Conservation (phyloP, 1,140 invertebrate species). For the Sycobia sp. region DNA sequence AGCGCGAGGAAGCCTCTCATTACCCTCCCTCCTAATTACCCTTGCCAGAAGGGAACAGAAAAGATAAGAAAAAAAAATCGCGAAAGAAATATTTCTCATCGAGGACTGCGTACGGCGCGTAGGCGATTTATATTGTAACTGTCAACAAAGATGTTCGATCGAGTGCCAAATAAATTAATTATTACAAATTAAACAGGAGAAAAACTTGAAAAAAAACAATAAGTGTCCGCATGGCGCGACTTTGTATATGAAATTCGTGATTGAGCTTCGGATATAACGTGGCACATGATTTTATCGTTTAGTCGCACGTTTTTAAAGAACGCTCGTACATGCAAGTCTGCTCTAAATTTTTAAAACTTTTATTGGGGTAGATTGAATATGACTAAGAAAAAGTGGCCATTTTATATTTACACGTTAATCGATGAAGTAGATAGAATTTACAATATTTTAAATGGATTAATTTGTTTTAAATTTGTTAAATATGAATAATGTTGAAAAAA, state of each 20-base stretch:
- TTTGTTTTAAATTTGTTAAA: background rate
- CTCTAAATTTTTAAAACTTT: conserved; percentile 12
- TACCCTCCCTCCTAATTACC: background rate
- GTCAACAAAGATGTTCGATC: conserved; percentile 31
- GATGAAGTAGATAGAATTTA: too few species aligned
- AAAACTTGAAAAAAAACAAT: background rate
- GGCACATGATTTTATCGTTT: conserved; percentile 7
- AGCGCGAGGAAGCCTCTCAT: conserved; percentile 10
- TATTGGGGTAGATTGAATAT: conserved; percentile 21
- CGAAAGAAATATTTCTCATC: conserved; percentile 4
- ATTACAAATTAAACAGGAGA: conserved; percentile 5
- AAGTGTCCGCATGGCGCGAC: background rate
- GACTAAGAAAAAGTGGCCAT: background rate
- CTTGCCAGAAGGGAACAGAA: conserved; percentile 4
- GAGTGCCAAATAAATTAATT: conserved; percentile 29
- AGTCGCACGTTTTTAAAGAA: background rate
- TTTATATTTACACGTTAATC: too few species aligned
- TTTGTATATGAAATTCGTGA: background rate
- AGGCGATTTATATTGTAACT: conserved; percentile 1
- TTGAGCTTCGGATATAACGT: conserved; percentile 3
- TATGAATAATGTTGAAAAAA: background rate
- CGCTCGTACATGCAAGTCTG: conserved; percentile 3
- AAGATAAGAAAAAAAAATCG: conserved; percentile 4
- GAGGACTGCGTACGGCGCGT: conserved; percentile 2
- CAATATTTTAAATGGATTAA: background rate